Evolutionary conservation across 1,140 invertebrate species (phyloP).

Genomic region (Papilio polytes): DNA sequence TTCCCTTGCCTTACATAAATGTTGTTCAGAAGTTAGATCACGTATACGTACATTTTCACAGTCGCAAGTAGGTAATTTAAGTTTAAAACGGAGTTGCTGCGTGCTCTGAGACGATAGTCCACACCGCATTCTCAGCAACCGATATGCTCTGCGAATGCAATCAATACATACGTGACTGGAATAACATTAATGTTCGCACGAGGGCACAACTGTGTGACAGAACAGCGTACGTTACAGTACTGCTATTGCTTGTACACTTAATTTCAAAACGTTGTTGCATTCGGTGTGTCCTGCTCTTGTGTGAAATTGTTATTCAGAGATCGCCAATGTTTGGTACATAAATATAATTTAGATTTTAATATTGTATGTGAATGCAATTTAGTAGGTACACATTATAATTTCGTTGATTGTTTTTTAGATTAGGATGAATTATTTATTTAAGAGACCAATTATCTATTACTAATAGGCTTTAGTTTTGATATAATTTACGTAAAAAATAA

Average conservation of each 20-base stretch:
- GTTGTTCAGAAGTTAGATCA: not conserved
- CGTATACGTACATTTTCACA: conserved; percentile 7
- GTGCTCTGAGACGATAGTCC: not conserved
- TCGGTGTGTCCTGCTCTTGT: not conserved
- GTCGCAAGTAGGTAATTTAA: not conserved
- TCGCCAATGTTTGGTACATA: conserved; percentile 13
- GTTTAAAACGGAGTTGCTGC: not conserved
- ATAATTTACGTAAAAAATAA: not conserved
- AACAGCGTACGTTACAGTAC: too few relatives aligned
- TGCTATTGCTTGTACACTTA: not conserved
- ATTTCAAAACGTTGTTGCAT: too few relatives aligned
- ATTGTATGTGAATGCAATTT: not conserved
- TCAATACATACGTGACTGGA: conserved; percentile 4
- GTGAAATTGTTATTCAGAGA: not conserved
- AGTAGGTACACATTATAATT: not conserved
- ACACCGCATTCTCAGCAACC: conserved; percentile 8
- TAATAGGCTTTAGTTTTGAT: too few relatives aligned
- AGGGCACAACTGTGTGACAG: not conserved
- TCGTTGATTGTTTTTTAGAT: not conserved
- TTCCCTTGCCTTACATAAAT: not conserved
- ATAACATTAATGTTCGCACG: not conserved
- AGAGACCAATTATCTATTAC: not conserved
- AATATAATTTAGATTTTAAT: not conserved
- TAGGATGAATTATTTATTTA: not conserved
- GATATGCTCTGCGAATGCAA: conserved; percentile 15